Conservation (phyloP, 2,113 vertebrate genomes). For the Triplophysa siluroides region DNA sequence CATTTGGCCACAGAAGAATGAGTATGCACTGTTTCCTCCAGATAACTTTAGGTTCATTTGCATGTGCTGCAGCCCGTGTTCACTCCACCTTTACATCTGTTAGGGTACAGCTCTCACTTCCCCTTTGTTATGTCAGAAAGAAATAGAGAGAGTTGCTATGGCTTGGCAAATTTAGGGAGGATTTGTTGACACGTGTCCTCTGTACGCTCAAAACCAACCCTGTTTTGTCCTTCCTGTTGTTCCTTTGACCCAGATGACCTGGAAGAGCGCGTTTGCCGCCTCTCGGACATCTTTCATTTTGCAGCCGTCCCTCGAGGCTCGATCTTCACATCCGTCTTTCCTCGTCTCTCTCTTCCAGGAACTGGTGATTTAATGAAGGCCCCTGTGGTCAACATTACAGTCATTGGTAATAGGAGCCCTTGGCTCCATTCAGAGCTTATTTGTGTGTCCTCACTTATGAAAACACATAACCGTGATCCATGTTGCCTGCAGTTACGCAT, state of each 20-base stretch:
- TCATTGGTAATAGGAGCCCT: slow-evolving; percentile 43
- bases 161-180: background rate
- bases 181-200: background rate
- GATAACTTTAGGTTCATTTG: slow-evolving; percentile 33
- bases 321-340: slow-evolving; percentile 48
- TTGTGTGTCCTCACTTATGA: background rate
- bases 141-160: background rate
- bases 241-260: slow-evolving; percentile 29
- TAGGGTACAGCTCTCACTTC: slow-evolving; percentile 30
- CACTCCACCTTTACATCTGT: slow-evolving; percentile 28
- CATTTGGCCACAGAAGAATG: slow-evolving; percentile 34
- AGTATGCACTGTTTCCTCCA: slow-evolving; percentile 26
- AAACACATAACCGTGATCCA: slow-evolving; percentile 3
- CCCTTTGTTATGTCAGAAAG: slow-evolving; percentile 3
- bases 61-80: slow-evolving; percentile 9
- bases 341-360: slow-evolving; percentile 61
- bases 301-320: slow-evolving; percentile 60
- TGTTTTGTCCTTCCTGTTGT: slow-evolving; percentile 17
- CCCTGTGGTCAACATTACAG: slow-evolving; percentile 52
- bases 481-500: background rate
- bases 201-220: slow-evolving; percentile 7
- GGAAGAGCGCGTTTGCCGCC: background rate
- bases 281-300: slow-evolving; percentile 49
- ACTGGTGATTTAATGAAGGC: slow-evolving; percentile 73
- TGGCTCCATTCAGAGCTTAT: slow-evolving; percentile 17